Evolutionary conservation across 2,888 invertebrate genomes (phyloP), one percentile per base, ranked within the genome.

Genomic region (Tinea semifulvella): DNA sequence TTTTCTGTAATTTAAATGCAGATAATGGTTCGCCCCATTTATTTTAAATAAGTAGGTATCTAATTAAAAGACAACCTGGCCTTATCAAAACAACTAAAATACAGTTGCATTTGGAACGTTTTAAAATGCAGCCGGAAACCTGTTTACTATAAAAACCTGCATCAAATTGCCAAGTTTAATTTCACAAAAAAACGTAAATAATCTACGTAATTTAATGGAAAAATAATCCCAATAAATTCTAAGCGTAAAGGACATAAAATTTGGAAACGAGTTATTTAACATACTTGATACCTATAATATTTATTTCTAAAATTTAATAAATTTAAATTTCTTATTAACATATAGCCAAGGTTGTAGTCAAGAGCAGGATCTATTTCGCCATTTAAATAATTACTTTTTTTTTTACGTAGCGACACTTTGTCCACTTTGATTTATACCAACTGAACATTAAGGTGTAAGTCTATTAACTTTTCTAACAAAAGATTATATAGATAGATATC

Each of bases 351-450:
- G 31, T 31, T 31, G 31, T 13, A 13, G n/a, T n/a, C n/a, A n/a
- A n/a, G 31, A n/a, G n/a, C 31, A 31, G 31, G 27, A 27, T 27
- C 27, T 31, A 31, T 31, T 31, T 31, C n/a, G 31, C 31, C 11
- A 31, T 31, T 22, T 22, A 22, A 22, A 22, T 22, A 22, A 5
- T 22, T 22, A 22, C 5, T 22, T 22, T 7, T 22, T 22, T 7
- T 22, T 7, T 22, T 22, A 7, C 25, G 25, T 22, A 22, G 6
- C 25, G n/a, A n/a, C n/a, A n/a, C n/a, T n/a, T n/a, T n/a, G n/a
- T 5, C 8, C 8, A 22, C 25, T 7, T 7, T 7, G 25, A 22
- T 7, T 22, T 22, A 22, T 22, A 7, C 8, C 25, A 22, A 22
- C 25, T 22, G 25, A 5, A 7, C 8, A 22, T 8, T 22, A 22